Percentiles rank a stretch among this genome's conserved stretches.
phyloP scores from a whole-genome alignment of 2,113 vertebrate genomes.

The Vulpes vulpes region DNA sequence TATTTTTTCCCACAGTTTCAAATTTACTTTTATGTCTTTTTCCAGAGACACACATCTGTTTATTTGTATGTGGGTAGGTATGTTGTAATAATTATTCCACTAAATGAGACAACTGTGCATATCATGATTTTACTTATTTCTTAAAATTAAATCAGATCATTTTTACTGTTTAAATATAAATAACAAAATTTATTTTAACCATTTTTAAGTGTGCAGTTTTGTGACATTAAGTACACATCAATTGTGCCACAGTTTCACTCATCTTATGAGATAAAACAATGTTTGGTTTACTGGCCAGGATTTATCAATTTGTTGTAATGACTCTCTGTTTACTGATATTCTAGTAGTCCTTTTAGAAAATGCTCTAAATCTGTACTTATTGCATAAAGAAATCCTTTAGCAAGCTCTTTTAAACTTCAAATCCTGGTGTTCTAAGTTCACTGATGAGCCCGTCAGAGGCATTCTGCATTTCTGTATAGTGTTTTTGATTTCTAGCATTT shows the following conservation, averaged over 20 bases:
- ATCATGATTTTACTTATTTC: not conserved
- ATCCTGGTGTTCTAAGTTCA: not conserved
- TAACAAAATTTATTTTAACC: not conserved
- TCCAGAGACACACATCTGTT: not conserved
- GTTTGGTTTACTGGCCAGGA: not conserved
- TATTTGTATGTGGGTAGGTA: not conserved
- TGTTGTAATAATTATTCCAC: not conserved
- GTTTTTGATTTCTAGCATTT: constrained; percentile 5
- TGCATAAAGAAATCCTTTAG: not conserved
- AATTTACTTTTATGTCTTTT: not conserved
- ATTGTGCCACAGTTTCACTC: not conserved
- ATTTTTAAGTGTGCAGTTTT: not conserved
- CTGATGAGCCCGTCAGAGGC: not conserved
- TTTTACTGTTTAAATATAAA: not conserved
- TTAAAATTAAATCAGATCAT: not conserved
- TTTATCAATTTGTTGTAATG: constrained; percentile 4
- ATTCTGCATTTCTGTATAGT: not conserved
- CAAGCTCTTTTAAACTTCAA: constrained; percentile 33
- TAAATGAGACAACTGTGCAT: not conserved
- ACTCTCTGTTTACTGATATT: not conserved
- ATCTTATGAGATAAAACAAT: not conserved
- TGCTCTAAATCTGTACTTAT: not conserved
- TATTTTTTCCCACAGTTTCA: not conserved
- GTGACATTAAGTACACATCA: not conserved
- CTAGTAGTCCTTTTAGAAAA: not conserved